These are phyloP conservation scores for Arizona elegans DNA, from an alignment of 2,113 vertebrate species.

Conservation along the genomic window DNA sequence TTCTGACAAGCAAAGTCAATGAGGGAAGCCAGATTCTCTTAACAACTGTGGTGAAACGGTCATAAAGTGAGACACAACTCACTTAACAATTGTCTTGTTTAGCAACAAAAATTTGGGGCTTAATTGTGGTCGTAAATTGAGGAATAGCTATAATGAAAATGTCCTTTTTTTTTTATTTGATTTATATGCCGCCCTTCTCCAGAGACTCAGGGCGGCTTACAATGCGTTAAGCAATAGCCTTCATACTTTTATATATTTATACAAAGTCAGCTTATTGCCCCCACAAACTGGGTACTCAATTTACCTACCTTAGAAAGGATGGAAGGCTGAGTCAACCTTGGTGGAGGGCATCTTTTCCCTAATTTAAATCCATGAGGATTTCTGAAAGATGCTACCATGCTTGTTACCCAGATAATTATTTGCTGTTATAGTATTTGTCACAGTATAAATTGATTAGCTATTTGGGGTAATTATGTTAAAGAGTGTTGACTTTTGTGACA, in stretches of 20 bases:
- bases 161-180: too few species aligned
- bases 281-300: too few species aligned
- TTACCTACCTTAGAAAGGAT: too few species aligned
- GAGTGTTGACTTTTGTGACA: slow-evolving; percentile 1
- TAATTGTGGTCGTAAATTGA: not conserved
- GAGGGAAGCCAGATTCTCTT: not conserved
- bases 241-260: too few species aligned
- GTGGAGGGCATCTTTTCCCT: not conserved
- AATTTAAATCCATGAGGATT: not conserved
- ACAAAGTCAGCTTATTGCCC: too few species aligned
- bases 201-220: too few species aligned
- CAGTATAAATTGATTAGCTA: not conserved
- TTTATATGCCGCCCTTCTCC: too few species aligned
- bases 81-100: not conserved
- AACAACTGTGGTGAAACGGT: not conserved
- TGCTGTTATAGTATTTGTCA: not conserved
- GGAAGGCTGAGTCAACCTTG: too few species aligned
- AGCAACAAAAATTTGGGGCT: not conserved
- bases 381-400: not conserved
- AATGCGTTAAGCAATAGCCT: too few species aligned
- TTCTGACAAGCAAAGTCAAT: not conserved
- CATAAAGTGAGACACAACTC: not conserved
- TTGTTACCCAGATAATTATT: not conserved
- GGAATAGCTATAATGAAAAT: not conserved
- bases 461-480: slow-evolving; percentile 1